phyloP scores from a whole-genome alignment of 2,888 invertebrate genomes.

The Lissocephala sabroskyi region DNA sequence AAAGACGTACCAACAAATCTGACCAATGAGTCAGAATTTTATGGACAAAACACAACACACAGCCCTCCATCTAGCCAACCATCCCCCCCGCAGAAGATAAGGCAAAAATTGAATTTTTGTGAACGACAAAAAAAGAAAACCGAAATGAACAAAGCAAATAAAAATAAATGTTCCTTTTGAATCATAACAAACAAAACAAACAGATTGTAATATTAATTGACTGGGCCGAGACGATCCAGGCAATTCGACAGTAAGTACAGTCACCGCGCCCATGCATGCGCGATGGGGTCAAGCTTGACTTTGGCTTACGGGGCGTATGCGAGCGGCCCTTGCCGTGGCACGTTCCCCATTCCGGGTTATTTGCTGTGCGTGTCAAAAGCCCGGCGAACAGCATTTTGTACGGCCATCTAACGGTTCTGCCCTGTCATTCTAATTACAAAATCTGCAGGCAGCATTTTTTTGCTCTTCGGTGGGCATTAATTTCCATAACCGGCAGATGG shows the following conservation, averaged over 20 bases:
- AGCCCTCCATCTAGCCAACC: too few relatives aligned
- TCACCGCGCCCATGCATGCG: not conserved
- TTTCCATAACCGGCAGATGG: not conserved
- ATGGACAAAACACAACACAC: conserved; percentile 7
- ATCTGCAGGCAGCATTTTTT: not conserved
- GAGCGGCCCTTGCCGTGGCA: conserved; percentile 23
- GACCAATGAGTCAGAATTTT: not conserved
- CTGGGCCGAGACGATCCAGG: not conserved
- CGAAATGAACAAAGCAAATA: conserved; percentile 46
- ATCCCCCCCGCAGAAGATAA: conserved; percentile 11
- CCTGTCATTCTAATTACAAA: not conserved
- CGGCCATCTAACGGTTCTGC: not conserved
- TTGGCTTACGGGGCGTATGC: conserved; percentile 38
- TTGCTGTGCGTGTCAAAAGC: conserved; percentile 53
- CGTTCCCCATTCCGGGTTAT: conserved; percentile 30
- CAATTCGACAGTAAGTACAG: too few relatives aligned
- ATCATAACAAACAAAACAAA: conserved; percentile 50
- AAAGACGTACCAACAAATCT: too few relatives aligned
- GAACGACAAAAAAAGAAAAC: conserved; percentile 21
- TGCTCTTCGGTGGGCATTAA: too few relatives aligned
- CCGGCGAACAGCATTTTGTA: conserved; percentile 32
- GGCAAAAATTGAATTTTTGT: conserved; percentile 60
- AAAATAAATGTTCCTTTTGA: conserved; percentile 65
- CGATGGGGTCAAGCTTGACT: not conserved
- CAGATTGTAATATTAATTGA: not conserved